Evolutionary conservation across 2,797 vertebrate genomes (phyloP).

Genomic region (Macropodus opercularis): DNA sequence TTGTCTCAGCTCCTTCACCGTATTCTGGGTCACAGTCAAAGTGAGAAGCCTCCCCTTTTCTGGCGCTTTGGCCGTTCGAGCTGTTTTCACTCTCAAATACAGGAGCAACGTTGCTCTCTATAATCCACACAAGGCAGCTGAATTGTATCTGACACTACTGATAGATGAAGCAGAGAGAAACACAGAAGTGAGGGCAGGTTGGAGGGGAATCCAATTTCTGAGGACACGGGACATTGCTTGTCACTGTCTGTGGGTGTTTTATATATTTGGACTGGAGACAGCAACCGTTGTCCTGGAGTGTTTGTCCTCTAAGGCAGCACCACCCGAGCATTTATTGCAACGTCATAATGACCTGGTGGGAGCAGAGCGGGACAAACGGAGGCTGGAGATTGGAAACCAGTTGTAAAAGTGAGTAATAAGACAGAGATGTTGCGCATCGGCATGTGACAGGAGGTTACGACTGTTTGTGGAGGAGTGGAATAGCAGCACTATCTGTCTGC

Average conservation of each 20-base stretch:
- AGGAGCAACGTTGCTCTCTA: conserved; percentile 1
- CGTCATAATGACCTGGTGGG: conserved; percentile 49
- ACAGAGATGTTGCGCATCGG: conserved; percentile 37
- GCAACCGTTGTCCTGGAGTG: conserved; percentile 24
- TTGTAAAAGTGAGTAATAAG: conserved; percentile 47
- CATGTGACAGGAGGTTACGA: conserved; percentile 41
- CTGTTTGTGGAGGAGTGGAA: conserved; percentile 33
- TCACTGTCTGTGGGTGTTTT: conserved; percentile 48
- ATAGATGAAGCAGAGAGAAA: conserved; percentile 41
- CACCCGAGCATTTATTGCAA: conserved; percentile 45
- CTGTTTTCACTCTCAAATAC: conserved; percentile 1
- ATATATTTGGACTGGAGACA: conserved; percentile 49
- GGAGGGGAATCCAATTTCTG: conserved; percentile 58
- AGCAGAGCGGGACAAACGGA: conserved; percentile 4
- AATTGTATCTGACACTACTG: conserved; percentile 41
- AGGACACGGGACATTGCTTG: conserved; percentile 60
- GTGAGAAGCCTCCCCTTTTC: neutral
- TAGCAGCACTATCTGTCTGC: conserved; percentile 13
- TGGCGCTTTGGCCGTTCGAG: conserved; percentile 1
- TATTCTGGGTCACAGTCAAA: neutral
- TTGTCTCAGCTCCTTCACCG: neutral
- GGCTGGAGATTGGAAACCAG: conserved; percentile 20
- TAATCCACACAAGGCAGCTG: conserved; percentile 24
- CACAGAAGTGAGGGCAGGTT: conserved; percentile 28
- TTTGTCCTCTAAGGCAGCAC: conserved; percentile 24